phyloP scores from a whole-genome alignment of 37 sponge, comb jelly and placozoan genomes.

The Ephydatia muelleri region DNA sequence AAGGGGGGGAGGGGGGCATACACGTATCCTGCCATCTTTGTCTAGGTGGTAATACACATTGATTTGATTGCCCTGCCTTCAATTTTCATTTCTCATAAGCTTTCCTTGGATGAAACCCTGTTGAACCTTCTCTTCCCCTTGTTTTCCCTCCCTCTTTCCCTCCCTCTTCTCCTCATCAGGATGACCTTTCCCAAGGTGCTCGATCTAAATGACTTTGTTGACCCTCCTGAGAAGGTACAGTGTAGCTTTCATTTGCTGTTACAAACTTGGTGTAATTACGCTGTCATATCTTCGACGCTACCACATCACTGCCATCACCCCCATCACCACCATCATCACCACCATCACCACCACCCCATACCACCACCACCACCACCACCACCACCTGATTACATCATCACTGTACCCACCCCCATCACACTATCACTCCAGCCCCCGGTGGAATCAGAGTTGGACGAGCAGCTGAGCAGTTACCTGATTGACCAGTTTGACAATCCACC shows the following conservation, averaged over 20 bases:
- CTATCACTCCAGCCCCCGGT: background rate
- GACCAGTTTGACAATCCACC: background rate
- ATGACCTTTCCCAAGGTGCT: slow-evolving; percentile 87
- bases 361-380: no score
- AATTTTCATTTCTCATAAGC: background rate
- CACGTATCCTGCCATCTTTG: no score
- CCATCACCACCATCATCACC: no score
- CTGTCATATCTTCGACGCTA: no score
- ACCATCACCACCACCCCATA: no score
- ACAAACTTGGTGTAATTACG: no score
- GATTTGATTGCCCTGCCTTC: no score
- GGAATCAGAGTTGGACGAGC: background rate
- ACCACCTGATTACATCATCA: background rate
- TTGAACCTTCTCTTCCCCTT: background rate
- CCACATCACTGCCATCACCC: no score
- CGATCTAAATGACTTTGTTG: slow-evolving; percentile 74
- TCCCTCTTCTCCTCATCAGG: slow-evolving; percentile 4
- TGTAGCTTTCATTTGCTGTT: background rate
- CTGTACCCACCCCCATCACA: background rate
- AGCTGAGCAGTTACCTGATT: background rate
- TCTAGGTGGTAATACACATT: no score
- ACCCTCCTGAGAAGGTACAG: slow-evolving; percentile 15
- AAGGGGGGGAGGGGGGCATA: no score
- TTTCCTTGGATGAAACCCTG: background rate
- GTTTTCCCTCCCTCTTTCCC: background rate